Base-by-base conservation (phyloP, 2,113 vertebrate species). In the Hemiprocne comata region DNA sequence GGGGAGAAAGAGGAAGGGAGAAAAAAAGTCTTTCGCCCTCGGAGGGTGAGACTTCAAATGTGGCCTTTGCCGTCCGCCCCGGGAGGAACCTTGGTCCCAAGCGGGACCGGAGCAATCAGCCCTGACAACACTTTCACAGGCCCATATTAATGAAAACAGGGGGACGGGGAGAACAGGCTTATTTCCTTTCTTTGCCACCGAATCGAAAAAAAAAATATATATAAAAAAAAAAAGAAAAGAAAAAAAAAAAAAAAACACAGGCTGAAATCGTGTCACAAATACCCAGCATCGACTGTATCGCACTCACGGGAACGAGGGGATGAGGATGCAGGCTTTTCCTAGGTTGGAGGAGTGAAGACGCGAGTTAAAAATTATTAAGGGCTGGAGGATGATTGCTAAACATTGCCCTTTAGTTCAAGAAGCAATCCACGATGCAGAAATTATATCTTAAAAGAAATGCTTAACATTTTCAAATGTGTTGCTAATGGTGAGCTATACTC, bases 321-420 rank as follows among this genome's bases (percentile, higher is more conserved):
- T 48, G 53, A 33, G 86, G 76, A 54, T 57, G 40, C 42, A 54
- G 40, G 46, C 9, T 92, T 50, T 46, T 34, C 20, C 51, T 33
- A 15, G 34, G 34, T 16, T n/a, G 42, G 23, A 65, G 36, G 46
- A 53, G n/a, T 7, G 67, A 57, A 74, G 24, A 15, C 12, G 3
- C 3, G n/a, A 69, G 90, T 91, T 96, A 96, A 91, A 93, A 95
- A 93, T 91, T 94, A n/a, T 81, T 79, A 46, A 83, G 60, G 71
- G 31, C 57, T 10, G n/a, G 44, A 86, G 71, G 54, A 13, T 9
- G 46, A 26, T 8, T 61, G 85, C 79, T 91, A 91, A 85, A 93
- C 92, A 8, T 90, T 94, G 94, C 75, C 72, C 88, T 95, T 79
- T 28, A 50, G 94, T 72, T 85, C 75, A 70, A 85, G 46, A 79